phyloP scores from a whole-genome alignment of 2,797 vertebrate genomes.

The Pristis pectinata region DNA sequence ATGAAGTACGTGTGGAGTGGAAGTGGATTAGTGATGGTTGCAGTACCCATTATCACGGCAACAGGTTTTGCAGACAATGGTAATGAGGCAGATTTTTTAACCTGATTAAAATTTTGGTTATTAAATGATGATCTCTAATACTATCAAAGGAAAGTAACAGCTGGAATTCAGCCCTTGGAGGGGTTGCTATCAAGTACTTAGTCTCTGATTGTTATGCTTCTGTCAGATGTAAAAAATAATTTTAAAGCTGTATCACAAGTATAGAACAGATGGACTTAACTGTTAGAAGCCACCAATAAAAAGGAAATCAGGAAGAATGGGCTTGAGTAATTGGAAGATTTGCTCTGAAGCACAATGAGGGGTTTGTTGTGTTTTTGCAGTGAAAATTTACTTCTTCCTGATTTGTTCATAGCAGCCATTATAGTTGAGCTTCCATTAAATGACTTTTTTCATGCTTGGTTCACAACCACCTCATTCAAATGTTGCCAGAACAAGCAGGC shows the following conservation, averaged over 20 bases:
- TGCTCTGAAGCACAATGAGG: not conserved
- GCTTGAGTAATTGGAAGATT: not conserved
- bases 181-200: not conserved
- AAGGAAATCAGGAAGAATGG: not conserved
- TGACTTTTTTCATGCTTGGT: not conserved
- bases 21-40: slow-evolving; percentile 92
- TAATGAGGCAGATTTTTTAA: slow-evolving; percentile 50
- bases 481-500: not conserved
- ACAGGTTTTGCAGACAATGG: slow-evolving; percentile 91
- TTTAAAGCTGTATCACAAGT: not conserved
- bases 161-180: not conserved
- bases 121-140: not conserved
- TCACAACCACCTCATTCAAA: not conserved
- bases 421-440: not conserved
- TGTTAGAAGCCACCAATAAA: not conserved
- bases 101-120: not conserved
- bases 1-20: slow-evolving; percentile 99
- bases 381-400: not conserved
- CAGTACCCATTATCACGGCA: slow-evolving; percentile 94
- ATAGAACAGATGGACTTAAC: too few species aligned
- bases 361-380: not conserved
- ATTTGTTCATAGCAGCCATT: not conserved
- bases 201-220: not conserved
- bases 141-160: not conserved
- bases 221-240: not conserved